Percentiles rank a stretch among this genome's conserved stretches.
These are phyloP conservation scores for Calephelis virginiensis DNA, from an alignment of 1,140 invertebrate genomes.

Conservation along the genomic window DNA sequence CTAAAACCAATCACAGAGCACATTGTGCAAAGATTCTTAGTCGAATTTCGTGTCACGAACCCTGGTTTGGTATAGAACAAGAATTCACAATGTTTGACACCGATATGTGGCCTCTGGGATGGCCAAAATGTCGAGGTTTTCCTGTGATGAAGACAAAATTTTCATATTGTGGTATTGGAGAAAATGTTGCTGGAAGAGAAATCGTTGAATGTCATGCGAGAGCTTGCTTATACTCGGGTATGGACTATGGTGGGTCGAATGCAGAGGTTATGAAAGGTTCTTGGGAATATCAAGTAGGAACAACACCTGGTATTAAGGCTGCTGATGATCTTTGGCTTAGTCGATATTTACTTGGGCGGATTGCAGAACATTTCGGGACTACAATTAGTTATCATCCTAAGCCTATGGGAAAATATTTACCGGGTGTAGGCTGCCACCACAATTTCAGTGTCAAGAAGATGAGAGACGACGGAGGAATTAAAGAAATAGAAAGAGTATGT, in stretches of 20 bases:
- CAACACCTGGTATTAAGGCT: conserved; percentile 89
- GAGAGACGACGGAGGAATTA: conserved; percentile 87
- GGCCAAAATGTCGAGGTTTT: conserved; percentile 89
- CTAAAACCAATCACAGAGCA: conserved; percentile 86
- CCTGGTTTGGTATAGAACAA: conserved; percentile 95
- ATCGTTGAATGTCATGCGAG: conserved; percentile 86
- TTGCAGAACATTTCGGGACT: conserved; percentile 96
- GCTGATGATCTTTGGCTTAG: conserved; percentile 96
- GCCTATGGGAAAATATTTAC: conserved; percentile 93
- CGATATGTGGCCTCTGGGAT: conserved; percentile 90
- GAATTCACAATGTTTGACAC: conserved; percentile 92
- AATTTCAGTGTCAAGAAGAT: conserved; percentile 95
- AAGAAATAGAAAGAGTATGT: conserved; percentile 86
- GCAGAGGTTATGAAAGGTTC: conserved; percentile 97
- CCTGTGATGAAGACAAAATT: conserved; percentile 78
- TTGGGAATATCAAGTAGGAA: conserved; percentile 87
- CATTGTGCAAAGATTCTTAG: conserved; percentile 86
- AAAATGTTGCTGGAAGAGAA: conserved; percentile 93
- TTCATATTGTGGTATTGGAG: conserved; percentile 92
- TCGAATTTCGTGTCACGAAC: conserved; percentile 85
- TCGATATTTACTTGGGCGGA: conserved; percentile 89
- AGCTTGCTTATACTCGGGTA: conserved; percentile 92
- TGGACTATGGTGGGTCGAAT: conserved; percentile 93
- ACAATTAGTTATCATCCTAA: conserved; percentile 93
- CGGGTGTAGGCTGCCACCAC: conserved; percentile 94